Percentiles rank a stretch among this genome's conserved stretches.
These are phyloP conservation scores for Drosophila hamatofila DNA, from an alignment of 2,888 invertebrate genomes.

Conservation along the genomic window DNA sequence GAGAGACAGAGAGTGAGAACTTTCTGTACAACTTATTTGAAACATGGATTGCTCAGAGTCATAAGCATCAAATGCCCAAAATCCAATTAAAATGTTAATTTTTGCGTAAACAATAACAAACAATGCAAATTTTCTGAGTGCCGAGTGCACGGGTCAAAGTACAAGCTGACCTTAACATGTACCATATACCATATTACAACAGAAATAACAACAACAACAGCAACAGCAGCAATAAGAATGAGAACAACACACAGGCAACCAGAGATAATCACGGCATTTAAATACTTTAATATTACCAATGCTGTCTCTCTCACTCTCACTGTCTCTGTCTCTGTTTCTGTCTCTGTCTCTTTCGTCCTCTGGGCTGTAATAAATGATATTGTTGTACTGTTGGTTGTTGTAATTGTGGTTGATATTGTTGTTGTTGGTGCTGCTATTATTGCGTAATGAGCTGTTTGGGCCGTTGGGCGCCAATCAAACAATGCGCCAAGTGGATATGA, in stretches of 20 bases:
- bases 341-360: not conserved
- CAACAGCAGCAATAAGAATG: conserved; percentile 11
- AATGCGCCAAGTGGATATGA: conserved; percentile 42
- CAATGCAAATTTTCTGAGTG: conserved; percentile 49
- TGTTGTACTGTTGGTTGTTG: conserved; percentile 1
- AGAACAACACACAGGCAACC: conserved; percentile 11
- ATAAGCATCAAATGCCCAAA: conserved; percentile 42
- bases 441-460: conserved; percentile 63
- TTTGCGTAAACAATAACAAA: conserved; percentile 59
- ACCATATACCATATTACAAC: conserved; percentile 3
- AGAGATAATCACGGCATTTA: conserved; percentile 62
- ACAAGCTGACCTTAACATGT: conserved; percentile 16
- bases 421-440: conserved; percentile 13
- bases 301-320: not conserved
- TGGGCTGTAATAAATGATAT: conserved; percentile 27
- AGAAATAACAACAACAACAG: conserved; percentile 18
- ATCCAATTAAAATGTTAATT: conserved; percentile 75
- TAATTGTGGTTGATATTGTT: conserved; percentile 34
- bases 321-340: not conserved
- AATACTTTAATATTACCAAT: conserved; percentile 52
- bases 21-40: not conserved
- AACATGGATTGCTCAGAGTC: conserved; percentile 10
- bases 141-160: conserved; percentile 6
- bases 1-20: not conserved
- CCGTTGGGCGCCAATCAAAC: conserved; percentile 41